Percentiles rank a stretch among this genome's conserved stretches.
Conservation (phyloP, 2,888 invertebrate species). For the Pandemis heparana region DNA sequence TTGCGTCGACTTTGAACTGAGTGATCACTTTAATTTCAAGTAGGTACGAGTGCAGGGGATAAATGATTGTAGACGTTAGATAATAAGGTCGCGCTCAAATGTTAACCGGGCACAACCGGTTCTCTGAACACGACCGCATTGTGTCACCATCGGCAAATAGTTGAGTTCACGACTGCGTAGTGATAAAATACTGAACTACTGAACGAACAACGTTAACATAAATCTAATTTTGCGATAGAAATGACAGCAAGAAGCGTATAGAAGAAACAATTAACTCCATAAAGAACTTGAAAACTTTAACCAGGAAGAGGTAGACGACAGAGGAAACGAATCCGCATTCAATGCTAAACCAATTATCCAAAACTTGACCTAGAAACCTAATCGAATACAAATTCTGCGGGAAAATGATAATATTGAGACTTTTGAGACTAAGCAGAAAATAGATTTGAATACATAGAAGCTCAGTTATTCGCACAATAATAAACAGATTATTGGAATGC, state of each 20-base stretch:
- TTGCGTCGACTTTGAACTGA: constrained; percentile 48
- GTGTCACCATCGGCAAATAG: constrained; percentile 54
- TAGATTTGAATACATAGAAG: neutral
- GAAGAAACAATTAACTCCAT: constrained; percentile 11
- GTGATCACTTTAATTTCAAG: constrained; percentile 48
- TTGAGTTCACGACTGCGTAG: constrained; percentile 46
- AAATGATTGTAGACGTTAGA: constrained; percentile 59
- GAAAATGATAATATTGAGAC: neutral
- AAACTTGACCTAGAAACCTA: constrained; percentile 32
- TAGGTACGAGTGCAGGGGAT: constrained; percentile 35
- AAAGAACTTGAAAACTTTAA: constrained; percentile 31
- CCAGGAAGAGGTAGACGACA: constrained; percentile 46
- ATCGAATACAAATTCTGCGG: neutral
- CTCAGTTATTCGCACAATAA: neutral
- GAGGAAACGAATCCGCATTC: constrained; percentile 35
- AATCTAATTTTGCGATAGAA: constrained; percentile 2
- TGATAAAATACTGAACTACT: constrained; percentile 41
- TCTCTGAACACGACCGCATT: constrained; percentile 53
- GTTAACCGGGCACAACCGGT: constrained; percentile 61
- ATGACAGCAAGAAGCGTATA: constrained; percentile 4
- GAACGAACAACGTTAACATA: constrained; percentile 17
- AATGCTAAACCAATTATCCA: constrained; percentile 34
- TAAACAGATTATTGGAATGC: constrained; percentile 32
- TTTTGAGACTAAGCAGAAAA: neutral
- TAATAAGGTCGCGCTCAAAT: constrained; percentile 64